A percentile compares a stretch with the other conserved stretches of the same genome.
These are phyloP conservation scores for Chaetoderma sp. DNA, from an alignment of 2,888 invertebrate species.

Conservation along the genomic window DNA sequence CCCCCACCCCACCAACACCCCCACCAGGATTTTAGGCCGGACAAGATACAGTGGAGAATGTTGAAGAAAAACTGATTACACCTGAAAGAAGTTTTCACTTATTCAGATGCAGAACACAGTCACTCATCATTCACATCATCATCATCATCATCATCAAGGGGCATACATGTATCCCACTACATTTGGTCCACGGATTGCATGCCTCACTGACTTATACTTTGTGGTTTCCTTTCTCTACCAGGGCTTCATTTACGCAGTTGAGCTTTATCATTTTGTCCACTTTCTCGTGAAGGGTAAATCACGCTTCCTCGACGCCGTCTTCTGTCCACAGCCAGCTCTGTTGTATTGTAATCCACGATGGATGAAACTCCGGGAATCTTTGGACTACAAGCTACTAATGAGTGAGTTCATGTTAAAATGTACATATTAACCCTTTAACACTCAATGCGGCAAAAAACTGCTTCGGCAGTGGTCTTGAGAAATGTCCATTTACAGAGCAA, in stretches of 20 bases:
- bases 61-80: too few species aligned
- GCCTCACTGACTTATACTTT: background rate
- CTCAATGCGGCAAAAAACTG: too few species aligned
- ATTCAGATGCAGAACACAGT: background rate
- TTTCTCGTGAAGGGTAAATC: slow-evolving; percentile 51
- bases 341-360: slow-evolving; percentile 43
- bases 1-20: too few species aligned
- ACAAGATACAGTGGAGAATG: too few species aligned
- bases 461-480: too few species aligned
- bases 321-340: slow-evolving; percentile 40
- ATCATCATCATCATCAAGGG: background rate
- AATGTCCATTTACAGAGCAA: too few species aligned
- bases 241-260: slow-evolving; percentile 60
- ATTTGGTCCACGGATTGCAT: background rate
- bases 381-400: slow-evolving; percentile 36
- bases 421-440: background rate
- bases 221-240: slow-evolving; percentile 35
- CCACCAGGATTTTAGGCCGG: too few species aligned
- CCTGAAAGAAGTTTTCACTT: too few species aligned
- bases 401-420: slow-evolving; percentile 31
- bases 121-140: background rate
- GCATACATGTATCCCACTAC: background rate
- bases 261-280: slow-evolving; percentile 55
- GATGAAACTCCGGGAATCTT: slow-evolving; percentile 33
- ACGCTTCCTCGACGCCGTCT: slow-evolving; percentile 50